Percentiles rank a stretch among this genome's conserved stretches.
Conservation (phyloP, 2,888 invertebrate species). For the Drosophila subquinaria region DNA sequence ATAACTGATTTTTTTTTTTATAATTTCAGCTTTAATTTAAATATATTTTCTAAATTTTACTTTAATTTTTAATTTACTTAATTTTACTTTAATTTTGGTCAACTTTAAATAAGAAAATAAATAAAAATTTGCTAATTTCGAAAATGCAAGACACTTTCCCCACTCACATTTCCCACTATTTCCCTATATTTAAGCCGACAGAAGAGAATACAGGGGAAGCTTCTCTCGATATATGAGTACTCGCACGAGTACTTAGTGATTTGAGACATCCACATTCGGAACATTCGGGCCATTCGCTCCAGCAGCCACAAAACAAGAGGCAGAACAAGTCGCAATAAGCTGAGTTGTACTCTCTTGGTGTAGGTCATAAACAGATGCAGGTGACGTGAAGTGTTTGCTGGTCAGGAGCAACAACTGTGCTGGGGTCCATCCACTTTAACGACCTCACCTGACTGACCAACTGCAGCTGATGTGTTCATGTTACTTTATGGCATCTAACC, state of each 20-base stretch:
- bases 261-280: slow-evolving; percentile 5
- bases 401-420: slow-evolving; percentile 42
- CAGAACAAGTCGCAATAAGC: background rate
- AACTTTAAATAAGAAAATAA: no score
- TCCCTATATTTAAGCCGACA: background rate
- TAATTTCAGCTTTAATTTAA: no score
- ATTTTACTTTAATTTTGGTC: no score
- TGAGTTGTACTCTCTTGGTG: slow-evolving; percentile 65
- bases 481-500: slow-evolving; percentile 52
- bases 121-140: background rate
- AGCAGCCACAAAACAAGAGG: slow-evolving; percentile 21
- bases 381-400: slow-evolving; percentile 55
- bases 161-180: background rate
- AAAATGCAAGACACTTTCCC: slow-evolving; percentile 1
- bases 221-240: background rate
- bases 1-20: no score
- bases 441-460: slow-evolving; percentile 64
- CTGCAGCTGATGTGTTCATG: slow-evolving; percentile 69
- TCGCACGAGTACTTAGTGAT: background rate
- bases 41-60: no score
- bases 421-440: slow-evolving; percentile 58
- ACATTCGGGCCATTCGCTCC: slow-evolving; percentile 37
- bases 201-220: slow-evolving; percentile 4
- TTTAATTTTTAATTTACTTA: no score
- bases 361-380: slow-evolving; percentile 78